Percentiles rank a stretch among this genome's conserved stretches.
phyloP scores from a whole-genome alignment of 2,888 invertebrate species.

The Seira sanloemensis region DNA sequence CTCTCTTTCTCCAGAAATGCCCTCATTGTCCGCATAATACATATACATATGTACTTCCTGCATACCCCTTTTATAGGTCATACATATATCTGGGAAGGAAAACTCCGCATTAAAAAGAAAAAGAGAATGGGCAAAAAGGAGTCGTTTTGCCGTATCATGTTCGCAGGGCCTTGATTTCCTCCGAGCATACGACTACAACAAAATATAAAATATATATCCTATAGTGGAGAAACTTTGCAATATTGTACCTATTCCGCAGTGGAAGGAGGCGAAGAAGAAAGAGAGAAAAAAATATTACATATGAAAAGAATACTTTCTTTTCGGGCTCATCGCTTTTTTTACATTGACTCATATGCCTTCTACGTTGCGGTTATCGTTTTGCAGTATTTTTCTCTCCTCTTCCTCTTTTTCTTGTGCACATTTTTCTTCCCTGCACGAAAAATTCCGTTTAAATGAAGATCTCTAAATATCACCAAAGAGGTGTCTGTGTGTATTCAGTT shows the following conservation, averaged over 20 bases:
- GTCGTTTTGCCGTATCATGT: neutral
- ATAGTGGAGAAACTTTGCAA: too few species aligned
- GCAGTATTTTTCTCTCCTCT: neutral
- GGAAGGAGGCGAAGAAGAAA: neutral
- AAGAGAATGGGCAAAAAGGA: neutral
- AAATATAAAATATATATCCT: neutral
- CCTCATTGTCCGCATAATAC: neutral
- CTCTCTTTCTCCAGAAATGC: neutral
- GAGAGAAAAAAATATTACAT: too few species aligned
- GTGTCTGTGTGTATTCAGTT: neutral
- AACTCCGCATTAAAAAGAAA: neutral
- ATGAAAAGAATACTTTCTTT: too few species aligned
- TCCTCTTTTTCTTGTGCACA: neutral
- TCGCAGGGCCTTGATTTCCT: too few species aligned
- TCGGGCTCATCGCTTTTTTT: neutral
- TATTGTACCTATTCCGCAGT: neutral
- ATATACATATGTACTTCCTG: neutral
- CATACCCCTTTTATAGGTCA: neutral
- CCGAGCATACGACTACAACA: neutral
- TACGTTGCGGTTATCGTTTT: neutral
- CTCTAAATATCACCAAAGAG: neutral
- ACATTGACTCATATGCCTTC: neutral
- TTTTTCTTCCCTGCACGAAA: too few species aligned
- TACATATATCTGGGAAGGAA: neutral
- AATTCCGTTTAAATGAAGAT: neutral